These are phyloP conservation scores for Coelopa frigida DNA, from an alignment of 1,140 invertebrate species.

Conservation along the genomic window DNA sequence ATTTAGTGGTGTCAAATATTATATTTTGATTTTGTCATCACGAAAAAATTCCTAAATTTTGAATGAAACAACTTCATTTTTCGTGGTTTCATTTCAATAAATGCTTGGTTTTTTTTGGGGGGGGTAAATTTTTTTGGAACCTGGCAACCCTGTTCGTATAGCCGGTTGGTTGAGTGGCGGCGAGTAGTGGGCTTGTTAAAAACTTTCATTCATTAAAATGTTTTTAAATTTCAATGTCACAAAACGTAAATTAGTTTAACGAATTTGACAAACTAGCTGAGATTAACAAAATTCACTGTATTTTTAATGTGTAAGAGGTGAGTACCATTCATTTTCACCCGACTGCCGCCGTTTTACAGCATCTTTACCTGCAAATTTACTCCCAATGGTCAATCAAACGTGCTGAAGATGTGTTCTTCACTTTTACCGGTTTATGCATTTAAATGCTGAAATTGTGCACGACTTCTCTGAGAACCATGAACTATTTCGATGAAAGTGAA, in stretches of 20 bases:
- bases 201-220: constrained; percentile 7
- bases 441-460: too few relatives aligned
- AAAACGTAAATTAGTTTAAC: constrained; percentile 1
- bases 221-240: constrained; percentile 7
- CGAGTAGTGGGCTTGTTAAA: constrained; percentile 2
- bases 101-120: not conserved
- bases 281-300: constrained; percentile 6
- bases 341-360: not conserved
- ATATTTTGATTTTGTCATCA: too few relatives aligned
- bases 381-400: too few relatives aligned
- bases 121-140: not conserved
- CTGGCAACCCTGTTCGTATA: constrained; percentile 2
- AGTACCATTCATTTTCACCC: not conserved
- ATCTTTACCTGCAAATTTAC: constrained; percentile 8
- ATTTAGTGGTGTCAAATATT: too few relatives aligned
- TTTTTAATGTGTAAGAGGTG: constrained; percentile 4
- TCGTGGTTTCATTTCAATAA: not conserved
- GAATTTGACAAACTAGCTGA: constrained; percentile 2
- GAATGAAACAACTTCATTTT: not conserved
- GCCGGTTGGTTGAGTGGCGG: constrained; percentile 10
- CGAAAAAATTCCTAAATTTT: too few relatives aligned
- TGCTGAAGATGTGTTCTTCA: too few relatives aligned
- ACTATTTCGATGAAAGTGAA: too few relatives aligned
- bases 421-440: too few relatives aligned
- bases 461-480: too few relatives aligned